Evolutionary conservation across 2,113 vertebrate genomes (phyloP).

Genomic region (Leucoraja erinaceus): DNA sequence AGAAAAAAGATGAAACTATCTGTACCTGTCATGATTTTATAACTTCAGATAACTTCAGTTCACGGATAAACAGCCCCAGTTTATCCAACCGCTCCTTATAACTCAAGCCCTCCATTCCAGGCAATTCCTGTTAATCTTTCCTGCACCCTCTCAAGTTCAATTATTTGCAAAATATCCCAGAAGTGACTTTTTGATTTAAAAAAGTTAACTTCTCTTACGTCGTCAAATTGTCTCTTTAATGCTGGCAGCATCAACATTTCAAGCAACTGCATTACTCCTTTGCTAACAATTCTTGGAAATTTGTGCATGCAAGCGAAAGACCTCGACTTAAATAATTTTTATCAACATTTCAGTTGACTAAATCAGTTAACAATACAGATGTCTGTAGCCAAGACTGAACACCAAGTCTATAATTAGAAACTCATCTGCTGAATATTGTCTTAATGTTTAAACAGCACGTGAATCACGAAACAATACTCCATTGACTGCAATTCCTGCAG

Average conservation of each 20-base stretch:
- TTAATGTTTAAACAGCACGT: background rate
- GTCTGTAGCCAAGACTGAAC: background rate
- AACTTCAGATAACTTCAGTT: too few species aligned
- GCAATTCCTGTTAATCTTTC: too few species aligned
- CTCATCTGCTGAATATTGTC: background rate
- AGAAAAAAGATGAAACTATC: too few species aligned
- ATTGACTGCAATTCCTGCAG: background rate
- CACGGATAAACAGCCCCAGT: too few species aligned
- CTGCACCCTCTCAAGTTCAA: background rate
- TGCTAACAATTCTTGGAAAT: background rate
- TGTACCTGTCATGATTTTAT: too few species aligned
- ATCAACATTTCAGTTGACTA: background rate
- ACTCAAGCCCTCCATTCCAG: too few species aligned
- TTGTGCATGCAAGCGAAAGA: background rate
- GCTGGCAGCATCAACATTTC: background rate
- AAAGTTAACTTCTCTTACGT: background rate
- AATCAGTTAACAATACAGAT: background rate
- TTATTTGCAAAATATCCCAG: background rate
- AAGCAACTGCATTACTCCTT: background rate
- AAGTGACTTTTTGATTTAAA: background rate
- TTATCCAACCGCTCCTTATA: too few species aligned
- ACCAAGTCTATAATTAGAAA: background rate
- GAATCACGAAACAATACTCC: background rate
- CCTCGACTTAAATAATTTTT: background rate
- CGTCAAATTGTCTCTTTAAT: background rate